phyloP scores from a whole-genome alignment of 2,888 invertebrate species.

The Torymus auratus region DNA sequence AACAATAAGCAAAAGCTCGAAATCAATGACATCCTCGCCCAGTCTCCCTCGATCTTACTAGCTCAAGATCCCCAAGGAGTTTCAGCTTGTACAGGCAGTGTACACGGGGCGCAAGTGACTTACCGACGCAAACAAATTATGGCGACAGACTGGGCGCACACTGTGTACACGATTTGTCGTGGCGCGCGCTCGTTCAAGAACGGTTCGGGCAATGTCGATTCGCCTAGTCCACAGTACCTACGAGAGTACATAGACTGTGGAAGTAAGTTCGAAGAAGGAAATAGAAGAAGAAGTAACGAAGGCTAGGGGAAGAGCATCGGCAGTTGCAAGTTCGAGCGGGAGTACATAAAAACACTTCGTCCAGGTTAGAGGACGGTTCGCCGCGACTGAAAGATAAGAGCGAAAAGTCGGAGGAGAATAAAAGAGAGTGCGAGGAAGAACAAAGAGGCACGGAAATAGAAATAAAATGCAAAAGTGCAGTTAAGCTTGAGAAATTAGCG shows the following conservation, averaged over 20 bases:
- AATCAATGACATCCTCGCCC: no score
- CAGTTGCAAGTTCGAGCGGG: background rate
- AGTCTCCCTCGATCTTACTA: no score
- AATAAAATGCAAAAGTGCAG: constrained; percentile 13
- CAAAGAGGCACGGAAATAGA: background rate
- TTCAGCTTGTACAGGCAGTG: no score
- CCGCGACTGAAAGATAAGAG: background rate
- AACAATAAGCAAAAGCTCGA: no score
- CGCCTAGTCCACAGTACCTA: background rate
- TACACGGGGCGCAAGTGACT: no score
- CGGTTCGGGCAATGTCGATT: background rate
- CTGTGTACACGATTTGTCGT: constrained; percentile 14
- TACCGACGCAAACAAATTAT: constrained; percentile 35
- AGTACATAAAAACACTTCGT: constrained; percentile 5
- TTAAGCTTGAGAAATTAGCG: constrained; percentile 15
- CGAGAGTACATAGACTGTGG: constrained; percentile 2
- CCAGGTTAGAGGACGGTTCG: background rate
- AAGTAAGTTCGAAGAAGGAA: background rate
- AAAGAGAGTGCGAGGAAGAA: background rate
- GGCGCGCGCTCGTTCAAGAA: background rate
- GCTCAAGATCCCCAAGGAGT: no score
- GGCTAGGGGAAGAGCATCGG: background rate
- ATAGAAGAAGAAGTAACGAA: background rate
- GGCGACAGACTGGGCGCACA: constrained; percentile 13
- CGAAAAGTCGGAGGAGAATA: background rate